Base-by-base conservation (phyloP, 2,888 invertebrate genomes). In the Hydraecia micacea region DNA sequence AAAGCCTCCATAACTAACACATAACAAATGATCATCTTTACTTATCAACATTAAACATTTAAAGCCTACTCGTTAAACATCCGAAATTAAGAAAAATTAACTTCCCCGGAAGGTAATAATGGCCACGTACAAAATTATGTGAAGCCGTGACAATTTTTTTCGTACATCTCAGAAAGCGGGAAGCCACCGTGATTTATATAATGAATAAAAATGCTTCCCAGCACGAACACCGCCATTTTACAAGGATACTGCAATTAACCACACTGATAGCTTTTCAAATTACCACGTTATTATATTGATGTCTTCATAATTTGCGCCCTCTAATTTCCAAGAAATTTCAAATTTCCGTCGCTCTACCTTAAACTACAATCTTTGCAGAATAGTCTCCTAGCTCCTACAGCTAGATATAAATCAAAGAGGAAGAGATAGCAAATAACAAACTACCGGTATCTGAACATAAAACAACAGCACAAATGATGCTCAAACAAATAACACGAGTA, bases 81-180 rank as follows among this genome's bases (percentile, higher is more conserved):
- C 89, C 88, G 89, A 96, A 96, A 96, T 96, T 96, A 96, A 95
- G 96, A 96, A 95, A 96, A 96, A 96, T 96, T 96, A 94, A 93
- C 92, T 89, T 93, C 65, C 89, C 92, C 93, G 93, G 93, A 91
- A 93, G 93, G 95, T 93, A 95, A 95, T 95, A 94, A 91, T 90
- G 94, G 91, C 91, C 96, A 96, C 96, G 96, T 96, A 96, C 96
- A 95, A 96, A 96, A 96, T 96, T 97, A 96, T 95, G 93, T 92
- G 94, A 93, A 95, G 93, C 95, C 93, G 95, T 95, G 96, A 96
- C 96, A 96, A 92, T 96, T 96, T 96, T 92, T 96, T 96, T 94
- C 92, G 91, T 92, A 94, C 94, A 95, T 95, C 95, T 94, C 91
- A 86, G 86, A 89, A 92, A 89, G 84, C 90, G 91, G 92, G 93